These are phyloP conservation scores for Pachyrhynchus sulphureomaculatus DNA, from an alignment of 1,140 invertebrate genomes.

Conservation along the genomic window DNA sequence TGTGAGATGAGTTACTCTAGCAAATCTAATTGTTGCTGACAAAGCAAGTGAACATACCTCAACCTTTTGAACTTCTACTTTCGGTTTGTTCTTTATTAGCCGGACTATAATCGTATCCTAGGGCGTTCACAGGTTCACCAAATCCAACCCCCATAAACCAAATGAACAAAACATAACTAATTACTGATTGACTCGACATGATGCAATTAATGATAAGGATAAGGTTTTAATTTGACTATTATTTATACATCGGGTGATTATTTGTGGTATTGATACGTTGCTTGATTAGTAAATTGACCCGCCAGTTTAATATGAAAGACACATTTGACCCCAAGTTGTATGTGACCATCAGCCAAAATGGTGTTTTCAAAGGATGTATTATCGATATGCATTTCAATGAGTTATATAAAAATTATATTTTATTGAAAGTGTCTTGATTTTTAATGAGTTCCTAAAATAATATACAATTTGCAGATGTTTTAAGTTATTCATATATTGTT, in stretches of 20 bases:
- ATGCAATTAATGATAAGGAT: too few relatives aligned
- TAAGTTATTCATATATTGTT: too few relatives aligned
- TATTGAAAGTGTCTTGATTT: too few relatives aligned
- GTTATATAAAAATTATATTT: too few relatives aligned
- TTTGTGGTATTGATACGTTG: background rate
- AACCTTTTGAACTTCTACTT: constrained; percentile 19
- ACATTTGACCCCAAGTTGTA: constrained; percentile 5
- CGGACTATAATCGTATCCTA: constrained; percentile 14
- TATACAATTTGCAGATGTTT: too few relatives aligned
- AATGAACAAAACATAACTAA: background rate
- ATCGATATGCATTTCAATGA: background rate
- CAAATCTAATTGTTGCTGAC: too few relatives aligned
- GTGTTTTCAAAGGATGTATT: background rate
- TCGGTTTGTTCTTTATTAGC: constrained; percentile 1
- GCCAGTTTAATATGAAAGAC: background rate
- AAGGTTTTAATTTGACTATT: too few relatives aligned
- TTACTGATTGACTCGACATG: background rate
- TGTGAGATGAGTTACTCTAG: too few relatives aligned
- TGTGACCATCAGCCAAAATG: background rate
- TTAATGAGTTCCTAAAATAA: too few relatives aligned
- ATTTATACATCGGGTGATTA: background rate
- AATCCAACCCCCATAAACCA: background rate
- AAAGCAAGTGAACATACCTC: constrained; percentile 3
- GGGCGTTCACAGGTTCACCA: constrained; percentile 1
- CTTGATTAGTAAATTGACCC: background rate